A percentile compares a stretch with the other conserved stretches of the same genome.
These are phyloP conservation scores for Heterotilapia buettikoferi DNA, from an alignment of 2,113 vertebrate genomes.

Conservation along the genomic window DNA sequence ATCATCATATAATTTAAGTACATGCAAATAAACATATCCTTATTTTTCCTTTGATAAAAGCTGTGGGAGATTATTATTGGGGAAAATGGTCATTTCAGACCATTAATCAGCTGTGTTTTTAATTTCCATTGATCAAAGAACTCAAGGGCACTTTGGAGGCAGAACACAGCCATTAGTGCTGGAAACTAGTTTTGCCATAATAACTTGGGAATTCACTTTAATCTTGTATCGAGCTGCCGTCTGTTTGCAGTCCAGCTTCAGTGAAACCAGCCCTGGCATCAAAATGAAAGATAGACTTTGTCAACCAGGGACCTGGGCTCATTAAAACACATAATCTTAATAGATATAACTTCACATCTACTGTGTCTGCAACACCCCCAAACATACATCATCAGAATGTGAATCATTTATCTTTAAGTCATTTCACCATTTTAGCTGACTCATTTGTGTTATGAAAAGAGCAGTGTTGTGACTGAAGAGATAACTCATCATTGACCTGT, in stretches of 20 bases:
- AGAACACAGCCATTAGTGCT: neutral
- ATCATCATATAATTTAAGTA: neutral
- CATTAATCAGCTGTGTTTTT: neutral
- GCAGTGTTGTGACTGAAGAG: neutral
- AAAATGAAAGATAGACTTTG: neutral
- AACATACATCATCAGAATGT: neutral
- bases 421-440: neutral
- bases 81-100: neutral
- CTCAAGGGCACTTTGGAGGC: neutral
- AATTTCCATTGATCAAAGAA: neutral
- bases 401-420: neutral
- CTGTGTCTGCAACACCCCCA: neutral
- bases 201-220: neutral
- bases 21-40: neutral
- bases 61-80: neutral
- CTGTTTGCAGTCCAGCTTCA: neutral
- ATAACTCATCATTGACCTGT: neutral
- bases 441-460: neutral
- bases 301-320: neutral
- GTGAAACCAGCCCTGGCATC: neutral
- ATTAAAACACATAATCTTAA: conserved; percentile 5
- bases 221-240: neutral
- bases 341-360: neutral
- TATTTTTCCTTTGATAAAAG: neutral
- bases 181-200: neutral